Evolutionary conservation across 2,113 vertebrate species (phyloP), one percentile per base, ranked within the genome.

Genomic region (human (Homo sapiens)): DNA sequence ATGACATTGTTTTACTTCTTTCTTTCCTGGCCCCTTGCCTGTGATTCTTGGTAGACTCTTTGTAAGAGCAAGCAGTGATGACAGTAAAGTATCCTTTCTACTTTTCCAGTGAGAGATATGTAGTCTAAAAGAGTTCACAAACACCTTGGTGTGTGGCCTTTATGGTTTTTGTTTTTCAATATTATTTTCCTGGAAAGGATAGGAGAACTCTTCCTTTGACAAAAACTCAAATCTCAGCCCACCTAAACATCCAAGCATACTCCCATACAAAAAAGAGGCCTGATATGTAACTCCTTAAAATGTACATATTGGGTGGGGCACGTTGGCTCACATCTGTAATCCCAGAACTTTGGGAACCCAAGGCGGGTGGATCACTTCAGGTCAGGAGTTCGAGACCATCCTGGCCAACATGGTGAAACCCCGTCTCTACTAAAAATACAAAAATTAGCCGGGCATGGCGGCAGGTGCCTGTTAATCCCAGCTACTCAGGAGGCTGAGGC

Each of bases 1-100:
- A 93, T 61, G 18, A 57, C 87, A 94, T 93, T 89, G 45, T 85
- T 95, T 98, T 73, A 89, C 57, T 86, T 81, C 38, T 83, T 95
- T 94, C 59, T 84, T 91, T 93, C 66, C 94, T 97, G 96, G 50
- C 14, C 79, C 90, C 57, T 93, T 76, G 92, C 82, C 84, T 89
- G 45, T 61, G 57, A 97, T 92, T 86, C 68, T 80, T 93, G 40
- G 22, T 76, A 97, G 87, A 94, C 30, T 90, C 43, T 93, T 90
- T 96, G 72, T 96, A 96, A 87, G 48, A 93, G 40, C 61, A 48
- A 93, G 45, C 68, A 92, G 55, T 82, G 38, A 27, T 80, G 61
- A 95, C 27, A 96, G 50, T 76, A 27, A 23, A 88, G 11, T 70
- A 93, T 38, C n/a, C 66, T 82, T 79, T 73, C 88, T 94, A 79